Percentiles rank a stretch among this genome's conserved stretches.
Evolutionary conservation across 1,140 invertebrate genomes (phyloP).

Genomic region (Adelges cooleyi): DNA sequence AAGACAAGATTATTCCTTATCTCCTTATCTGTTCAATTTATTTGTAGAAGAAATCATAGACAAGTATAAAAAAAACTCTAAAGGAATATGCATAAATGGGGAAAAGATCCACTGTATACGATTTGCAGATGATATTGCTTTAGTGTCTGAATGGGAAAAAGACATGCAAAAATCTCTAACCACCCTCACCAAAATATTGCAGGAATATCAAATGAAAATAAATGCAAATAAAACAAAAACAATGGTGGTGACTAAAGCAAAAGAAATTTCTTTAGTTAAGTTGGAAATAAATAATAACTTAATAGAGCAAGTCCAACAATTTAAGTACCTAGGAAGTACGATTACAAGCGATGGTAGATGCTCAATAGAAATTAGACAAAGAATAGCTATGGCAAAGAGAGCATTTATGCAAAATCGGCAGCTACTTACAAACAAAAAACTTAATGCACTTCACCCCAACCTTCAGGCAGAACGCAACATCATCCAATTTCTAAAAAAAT

Average conservation of each 20-base stretch:
- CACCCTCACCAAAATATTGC: background rate
- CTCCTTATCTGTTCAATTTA: conserved; percentile 7
- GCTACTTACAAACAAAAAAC: background rate
- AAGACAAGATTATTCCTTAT: conserved; percentile 8
- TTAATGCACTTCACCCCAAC: too few species aligned
- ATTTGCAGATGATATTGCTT: conserved; percentile 18
- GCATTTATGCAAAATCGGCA: background rate
- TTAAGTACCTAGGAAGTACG: background rate
- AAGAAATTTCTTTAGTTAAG: background rate
- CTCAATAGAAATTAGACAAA: too few species aligned
- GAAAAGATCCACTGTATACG: conserved; percentile 17
- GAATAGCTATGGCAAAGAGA: background rate
- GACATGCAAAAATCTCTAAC: conserved; percentile 18
- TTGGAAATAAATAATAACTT: background rate
- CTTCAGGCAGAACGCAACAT: too few species aligned
- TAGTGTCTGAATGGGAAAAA: conserved; percentile 15
- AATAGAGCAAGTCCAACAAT: background rate
- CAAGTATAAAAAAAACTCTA: conserved; percentile 3
- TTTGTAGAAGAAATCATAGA: conserved; percentile 10
- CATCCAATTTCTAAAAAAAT: too few species aligned
- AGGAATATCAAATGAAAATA: conserved; percentile 12
- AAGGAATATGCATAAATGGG: conserved; percentile 3
- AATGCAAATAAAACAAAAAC: conserved; percentile 12
- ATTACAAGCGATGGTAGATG: background rate
- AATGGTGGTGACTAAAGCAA: conserved; percentile 1